phyloP scores from a whole-genome alignment of 2,113 vertebrate genomes.

The Pungitius pungitius region DNA sequence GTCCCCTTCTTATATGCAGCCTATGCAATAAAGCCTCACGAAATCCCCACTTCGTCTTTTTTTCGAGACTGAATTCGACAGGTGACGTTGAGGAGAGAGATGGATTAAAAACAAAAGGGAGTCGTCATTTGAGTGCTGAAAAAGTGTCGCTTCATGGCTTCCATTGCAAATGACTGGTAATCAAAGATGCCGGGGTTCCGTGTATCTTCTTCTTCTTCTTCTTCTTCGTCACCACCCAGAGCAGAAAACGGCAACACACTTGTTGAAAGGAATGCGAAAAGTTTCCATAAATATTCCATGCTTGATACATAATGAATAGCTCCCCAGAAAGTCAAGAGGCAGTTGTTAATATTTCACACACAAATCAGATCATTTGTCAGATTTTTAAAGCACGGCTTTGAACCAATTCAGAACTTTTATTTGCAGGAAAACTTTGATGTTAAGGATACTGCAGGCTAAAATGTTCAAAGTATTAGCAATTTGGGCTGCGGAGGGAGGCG shows the following conservation, averaged over 20 bases:
- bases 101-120: too few relatives aligned
- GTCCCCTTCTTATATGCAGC: too few relatives aligned
- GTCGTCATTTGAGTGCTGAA: too few relatives aligned
- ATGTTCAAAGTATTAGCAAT: background rate
- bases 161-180: too few relatives aligned
- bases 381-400: conserved; percentile 6
- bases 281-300: conserved; percentile 2
- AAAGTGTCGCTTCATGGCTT: too few relatives aligned
- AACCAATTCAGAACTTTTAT: background rate
- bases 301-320: conserved; percentile 7
- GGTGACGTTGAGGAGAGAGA: too few relatives aligned
- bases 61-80: too few relatives aligned
- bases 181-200: background rate
- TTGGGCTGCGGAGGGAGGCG: too few relatives aligned
- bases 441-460: background rate
- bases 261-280: conserved; percentile 6
- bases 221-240: background rate
- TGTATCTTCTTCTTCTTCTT: conserved; percentile 1
- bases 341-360: conserved; percentile 22
- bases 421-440: background rate
- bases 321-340: background rate
- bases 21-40: too few relatives aligned
- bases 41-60: too few relatives aligned
- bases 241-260: background rate
- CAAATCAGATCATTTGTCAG: conserved; percentile 1